phyloP scores from a whole-genome alignment of 2,888 invertebrate genomes.

The Drosophila mayaguana region DNA sequence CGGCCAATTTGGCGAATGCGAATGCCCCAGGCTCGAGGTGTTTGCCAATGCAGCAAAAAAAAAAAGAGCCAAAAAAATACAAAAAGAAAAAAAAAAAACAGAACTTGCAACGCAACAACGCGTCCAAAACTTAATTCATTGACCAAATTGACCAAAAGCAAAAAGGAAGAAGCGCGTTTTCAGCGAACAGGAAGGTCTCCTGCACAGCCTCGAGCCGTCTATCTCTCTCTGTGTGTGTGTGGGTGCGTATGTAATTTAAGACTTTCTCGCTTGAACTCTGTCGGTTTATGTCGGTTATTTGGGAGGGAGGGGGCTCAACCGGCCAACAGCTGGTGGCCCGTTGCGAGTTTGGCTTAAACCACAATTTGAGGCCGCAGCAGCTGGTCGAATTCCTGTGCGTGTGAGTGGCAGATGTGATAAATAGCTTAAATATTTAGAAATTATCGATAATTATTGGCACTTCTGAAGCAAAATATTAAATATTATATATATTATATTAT shows the following conservation, averaged over 20 bases:
- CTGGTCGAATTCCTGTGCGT: constrained; percentile 8
- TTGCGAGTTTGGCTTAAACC: constrained; percentile 16
- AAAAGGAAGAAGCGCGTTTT: constrained; percentile 36
- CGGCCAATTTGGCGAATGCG: constrained; percentile 58
- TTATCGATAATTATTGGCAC: neutral
- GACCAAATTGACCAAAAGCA: constrained; percentile 55
- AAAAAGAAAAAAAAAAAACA: neutral
- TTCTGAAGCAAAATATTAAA: neutral
- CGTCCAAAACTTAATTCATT: constrained; percentile 65
- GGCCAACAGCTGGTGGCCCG: constrained; percentile 65
- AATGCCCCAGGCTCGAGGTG: constrained; percentile 57
- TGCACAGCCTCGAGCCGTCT: constrained; percentile 19
- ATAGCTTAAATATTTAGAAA: neutral
- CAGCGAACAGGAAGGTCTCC: constrained; percentile 39
- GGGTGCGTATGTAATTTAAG: constrained; percentile 77
- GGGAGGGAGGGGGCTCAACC: constrained; percentile 13
- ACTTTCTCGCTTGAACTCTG: constrained; percentile 68
- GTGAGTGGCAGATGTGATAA: constrained; percentile 13
- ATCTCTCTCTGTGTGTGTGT: constrained; percentile 35
- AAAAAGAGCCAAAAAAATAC: neutral
- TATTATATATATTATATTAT: no score
- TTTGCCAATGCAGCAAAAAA: constrained; percentile 33
- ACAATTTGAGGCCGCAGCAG: constrained; percentile 17
- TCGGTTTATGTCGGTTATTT: constrained; percentile 44
- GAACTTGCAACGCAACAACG: constrained; percentile 46